A percentile compares a stretch with the other conserved stretches of the same genome.
Evolutionary conservation across 2,888 invertebrate species (phyloP).

Genomic region (Drosophila neonasuta): DNA sequence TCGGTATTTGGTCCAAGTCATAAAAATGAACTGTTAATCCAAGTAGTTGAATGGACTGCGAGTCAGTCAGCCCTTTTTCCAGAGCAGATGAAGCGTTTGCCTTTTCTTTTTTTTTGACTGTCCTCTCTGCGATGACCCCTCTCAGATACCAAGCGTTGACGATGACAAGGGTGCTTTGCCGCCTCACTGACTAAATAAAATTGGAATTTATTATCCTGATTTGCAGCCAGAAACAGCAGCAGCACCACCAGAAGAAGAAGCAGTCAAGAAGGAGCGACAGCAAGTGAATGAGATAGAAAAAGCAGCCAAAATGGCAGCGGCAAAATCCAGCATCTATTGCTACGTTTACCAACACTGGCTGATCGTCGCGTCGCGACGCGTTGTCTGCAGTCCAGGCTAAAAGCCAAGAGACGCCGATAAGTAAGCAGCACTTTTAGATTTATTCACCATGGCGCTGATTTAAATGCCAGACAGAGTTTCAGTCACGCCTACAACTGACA

Average conservation of each 20-base stretch:
- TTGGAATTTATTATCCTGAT: conserved; percentile 80
- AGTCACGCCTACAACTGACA: conserved; percentile 50
- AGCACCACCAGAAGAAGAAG: conserved; percentile 24
- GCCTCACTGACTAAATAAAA: conserved; percentile 80
- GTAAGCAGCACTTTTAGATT: conserved; percentile 66
- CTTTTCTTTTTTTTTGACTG: conserved; percentile 29
- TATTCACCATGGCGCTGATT: conserved; percentile 65
- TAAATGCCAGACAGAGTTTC: conserved; percentile 55
- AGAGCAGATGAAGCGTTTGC: conserved; percentile 62
- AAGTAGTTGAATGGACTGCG: conserved; percentile 68
- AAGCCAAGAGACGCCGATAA: conserved; percentile 56
- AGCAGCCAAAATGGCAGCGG: conserved; percentile 39
- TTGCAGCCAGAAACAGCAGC: conserved; percentile 61
- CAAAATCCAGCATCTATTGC: conserved; percentile 5
- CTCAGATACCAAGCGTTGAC: conserved; percentile 55
- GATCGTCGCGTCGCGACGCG: conserved; percentile 23
- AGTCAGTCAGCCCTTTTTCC: conserved; percentile 41
- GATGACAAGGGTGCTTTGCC: conserved; percentile 80
- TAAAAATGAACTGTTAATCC: conserved; percentile 69
- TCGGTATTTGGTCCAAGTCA: conserved; percentile 40
- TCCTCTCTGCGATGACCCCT: neutral
- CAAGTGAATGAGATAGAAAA: conserved; percentile 24
- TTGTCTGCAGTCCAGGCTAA: conserved; percentile 27
- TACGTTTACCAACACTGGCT: conserved; percentile 46
- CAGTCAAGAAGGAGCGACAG: conserved; percentile 44